Evolutionary conservation across 2,797 vertebrate species (phyloP), one percentile per base, ranked within the genome.

Genomic region (Enteromius anoplus): DNA sequence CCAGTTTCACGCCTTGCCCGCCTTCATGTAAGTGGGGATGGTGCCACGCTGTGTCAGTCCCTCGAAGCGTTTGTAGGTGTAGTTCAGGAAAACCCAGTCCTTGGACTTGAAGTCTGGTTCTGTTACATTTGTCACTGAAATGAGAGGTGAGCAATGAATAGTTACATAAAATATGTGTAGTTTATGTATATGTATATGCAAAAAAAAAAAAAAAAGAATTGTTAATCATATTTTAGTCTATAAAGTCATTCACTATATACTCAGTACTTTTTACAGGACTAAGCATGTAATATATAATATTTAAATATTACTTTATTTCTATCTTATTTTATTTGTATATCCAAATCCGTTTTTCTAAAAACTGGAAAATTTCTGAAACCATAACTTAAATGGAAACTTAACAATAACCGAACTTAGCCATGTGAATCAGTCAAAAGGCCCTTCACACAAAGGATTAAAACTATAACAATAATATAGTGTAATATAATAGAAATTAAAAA

Each of bases 51-150:
- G 97, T 0, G 98, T 99, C 80, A 99, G 92, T 71, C 98, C 98
- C 92, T 99, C 98, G 51, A 99, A 99, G 79, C 98, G 96, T 88
- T 99, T 99, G 94, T 99, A 99, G 12, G 98, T 99, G 80, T 99
- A 99, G 93, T 99, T 99, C 89, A 99, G 96, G 91, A 99, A 99
- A 85, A 99, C 98, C 98, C 98, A 99, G 94, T 99, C 98, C 96
- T 99, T 99, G 78, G 97, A 98, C 91, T 99, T 99, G 92, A 98
- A 99, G 94, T 99, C 98, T 0, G 97, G 95, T 89, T 99, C 98
- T 0, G 97, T 96, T 5, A 96, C 90, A 69, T 98, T 99, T 90
- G 96, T 96, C 95, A 96, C 94, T 96, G 76, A 60, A 93, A 91
- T 11, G 51, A 42, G 73, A 66, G 26, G 45, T n/a, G 53, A 83